Base-by-base conservation (phyloP, 2,113 vertebrate species). In the Coptodon rendalli region DNA sequence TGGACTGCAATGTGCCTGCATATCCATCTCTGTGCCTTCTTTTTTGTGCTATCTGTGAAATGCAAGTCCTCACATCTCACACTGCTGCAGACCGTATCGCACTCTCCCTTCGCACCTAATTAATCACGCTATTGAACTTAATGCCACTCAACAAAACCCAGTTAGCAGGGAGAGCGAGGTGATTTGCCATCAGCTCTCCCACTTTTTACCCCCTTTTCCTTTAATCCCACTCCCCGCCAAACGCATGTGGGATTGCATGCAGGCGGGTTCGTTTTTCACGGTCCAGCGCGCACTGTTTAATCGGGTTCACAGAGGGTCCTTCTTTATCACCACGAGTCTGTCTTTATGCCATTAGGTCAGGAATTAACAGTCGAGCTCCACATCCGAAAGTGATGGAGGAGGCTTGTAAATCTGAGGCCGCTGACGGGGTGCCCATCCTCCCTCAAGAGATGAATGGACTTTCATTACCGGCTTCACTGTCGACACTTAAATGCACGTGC, bases 121-220 rank as follows among this genome's bases (percentile, higher is more conserved):
- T 93, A 93, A 93, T 95, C 91, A 92, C 34, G 14, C 85, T 84
- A 93, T 92, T 84, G 89, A 88, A 94, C 91, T 90, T 87, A 83
- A 86, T 34, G 92, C 81, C 85, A 85, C 80, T 89, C 88, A 89
- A 84, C 87, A 56, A 80, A 88, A 81, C 36, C 4, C 85, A 83
- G 54, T 86, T 86, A 78, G 73, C 17, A 80, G 88, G 86, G 86
- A 86, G 57, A 81, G 38, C 4, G 81, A 57, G 57, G 54, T 31
- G 87, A 76, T 86, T 76, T 54, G 19, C 45, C 12, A 22, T 31
- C 50, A 4, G n/a, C 9, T 29, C 7, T 13, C 14, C 10, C 10
- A 17, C 17, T 9, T 27, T 14, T 13, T 13, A 29, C 31, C 2
- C 9, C 17, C n/a, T 13, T 52, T 19, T 22, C 34, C 50, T 54